These are phyloP conservation scores for Zaprionus tsacasi DNA, from an alignment of 1,140 invertebrate genomes.

Conservation along the genomic window DNA sequence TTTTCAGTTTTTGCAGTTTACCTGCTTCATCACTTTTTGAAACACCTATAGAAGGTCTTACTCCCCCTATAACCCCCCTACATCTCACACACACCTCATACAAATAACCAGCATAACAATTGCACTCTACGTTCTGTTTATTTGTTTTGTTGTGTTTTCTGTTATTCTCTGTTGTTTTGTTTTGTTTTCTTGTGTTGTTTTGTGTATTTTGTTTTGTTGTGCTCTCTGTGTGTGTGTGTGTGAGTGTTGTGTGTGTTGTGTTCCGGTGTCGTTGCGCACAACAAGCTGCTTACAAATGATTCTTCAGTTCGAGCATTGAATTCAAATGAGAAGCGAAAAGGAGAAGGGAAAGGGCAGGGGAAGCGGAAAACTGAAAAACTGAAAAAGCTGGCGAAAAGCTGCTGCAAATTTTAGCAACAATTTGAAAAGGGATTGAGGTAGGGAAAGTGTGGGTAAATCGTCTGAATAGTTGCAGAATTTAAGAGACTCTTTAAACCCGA, in stretches of 20 bases:
- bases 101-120: constrained; percentile 42
- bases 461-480: constrained; percentile 1
- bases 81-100: constrained; percentile 12
- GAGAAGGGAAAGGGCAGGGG: background rate
- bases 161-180: too few species aligned
- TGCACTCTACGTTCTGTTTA: constrained; percentile 36
- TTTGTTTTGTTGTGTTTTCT: constrained; percentile 35
- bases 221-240: constrained; percentile 12
- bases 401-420: constrained; percentile 8
- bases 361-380: background rate
- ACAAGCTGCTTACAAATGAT: constrained; percentile 53
- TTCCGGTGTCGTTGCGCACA: constrained; percentile 49
- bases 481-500: background rate
- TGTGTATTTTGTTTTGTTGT: constrained; percentile 10
- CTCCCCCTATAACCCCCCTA: background rate
- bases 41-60: background rate
- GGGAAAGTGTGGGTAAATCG: background rate
- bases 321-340: constrained; percentile 44
- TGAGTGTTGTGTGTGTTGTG: background rate
- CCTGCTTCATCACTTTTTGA: constrained; percentile 2
- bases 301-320: constrained; percentile 48
- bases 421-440: background rate
- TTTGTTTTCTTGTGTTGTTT: constrained; percentile 7
- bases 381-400: background rate
- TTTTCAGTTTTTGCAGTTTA: background rate